Percentiles rank a stretch among this genome's conserved stretches.
phyloP scores from a whole-genome alignment of 2,888 invertebrate species.

The Stenurella melanura region DNA sequence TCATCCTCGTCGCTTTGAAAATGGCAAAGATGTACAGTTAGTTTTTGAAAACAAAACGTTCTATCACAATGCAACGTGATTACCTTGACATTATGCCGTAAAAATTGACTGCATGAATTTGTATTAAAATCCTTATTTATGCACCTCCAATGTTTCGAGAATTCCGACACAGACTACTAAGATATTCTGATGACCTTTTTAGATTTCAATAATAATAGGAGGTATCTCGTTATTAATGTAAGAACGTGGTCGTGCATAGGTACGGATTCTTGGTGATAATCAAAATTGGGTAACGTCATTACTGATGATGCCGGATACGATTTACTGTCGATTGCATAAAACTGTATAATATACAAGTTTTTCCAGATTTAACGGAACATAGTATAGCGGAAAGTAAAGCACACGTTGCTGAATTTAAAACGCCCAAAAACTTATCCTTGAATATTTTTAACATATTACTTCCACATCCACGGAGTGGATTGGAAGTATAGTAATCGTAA shows the following conservation, averaged over 20 bases:
- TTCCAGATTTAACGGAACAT: too few species aligned
- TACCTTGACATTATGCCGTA: conserved; percentile 25
- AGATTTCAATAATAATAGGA: neutral
- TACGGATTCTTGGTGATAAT: neutral
- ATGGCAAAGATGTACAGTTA: conserved; percentile 11
- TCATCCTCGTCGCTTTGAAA: conserved; percentile 19
- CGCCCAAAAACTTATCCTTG: too few species aligned
- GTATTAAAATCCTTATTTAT: conserved; percentile 4
- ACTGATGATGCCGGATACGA: too few species aligned
- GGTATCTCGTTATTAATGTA: neutral
- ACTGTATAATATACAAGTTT: too few species aligned
- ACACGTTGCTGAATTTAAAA: too few species aligned
- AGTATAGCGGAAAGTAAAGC: too few species aligned
- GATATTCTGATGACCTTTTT: conserved; percentile 3
- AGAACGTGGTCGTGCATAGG: too few species aligned
- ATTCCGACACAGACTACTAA: neutral
- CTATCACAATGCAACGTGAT: conserved; percentile 22
- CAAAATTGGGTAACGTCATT: neutral
- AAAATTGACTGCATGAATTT: conserved; percentile 1
- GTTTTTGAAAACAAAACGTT: conserved; percentile 19
- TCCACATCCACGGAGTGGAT: too few species aligned
- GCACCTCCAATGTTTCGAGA: neutral
- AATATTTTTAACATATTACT: too few species aligned
- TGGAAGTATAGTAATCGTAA: too few species aligned
- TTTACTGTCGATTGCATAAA: too few species aligned